These are phyloP conservation scores for Nymphalis urticae DNA, from an alignment of 2,888 invertebrate species.

Conservation along the genomic window DNA sequence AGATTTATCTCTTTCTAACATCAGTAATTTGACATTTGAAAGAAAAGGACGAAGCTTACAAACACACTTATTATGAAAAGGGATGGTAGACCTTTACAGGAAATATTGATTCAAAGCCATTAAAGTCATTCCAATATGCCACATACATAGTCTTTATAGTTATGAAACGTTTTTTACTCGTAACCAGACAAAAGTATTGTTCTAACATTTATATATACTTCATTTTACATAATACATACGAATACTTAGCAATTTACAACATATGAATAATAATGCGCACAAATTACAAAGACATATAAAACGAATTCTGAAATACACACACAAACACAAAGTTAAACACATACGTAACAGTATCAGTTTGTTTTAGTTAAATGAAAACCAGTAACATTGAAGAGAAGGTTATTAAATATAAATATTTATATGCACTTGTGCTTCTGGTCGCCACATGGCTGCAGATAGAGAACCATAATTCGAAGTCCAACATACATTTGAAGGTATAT, in stretches of 20 bases:
- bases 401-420: slow-evolving; percentile 27
- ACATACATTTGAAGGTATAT: slow-evolving; percentile 12
- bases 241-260: neutral
- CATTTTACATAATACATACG: slow-evolving; percentile 1
- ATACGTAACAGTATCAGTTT: neutral
- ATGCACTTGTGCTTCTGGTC: slow-evolving; percentile 32
- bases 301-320: neutral
- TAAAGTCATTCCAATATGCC: too few species aligned
- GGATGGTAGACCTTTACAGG: too few species aligned
- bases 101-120: too few species aligned
- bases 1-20: too few species aligned
- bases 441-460: slow-evolving; percentile 34
- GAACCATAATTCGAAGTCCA: slow-evolving; percentile 14
- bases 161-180: too few species aligned
- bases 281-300: neutral
- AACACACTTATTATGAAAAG: too few species aligned
- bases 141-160: too few species aligned
- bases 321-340: neutral
- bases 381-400: slow-evolving; percentile 26
- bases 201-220: neutral
- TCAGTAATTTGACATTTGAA: too few species aligned
- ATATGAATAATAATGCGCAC: neutral
- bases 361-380: slow-evolving; percentile 37
- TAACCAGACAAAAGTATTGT: too few species aligned
- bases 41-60: too few species aligned